Evolutionary conservation across 2,113 vertebrate genomes (phyloP).

Genomic region (Callaeas wilsoni): DNA sequence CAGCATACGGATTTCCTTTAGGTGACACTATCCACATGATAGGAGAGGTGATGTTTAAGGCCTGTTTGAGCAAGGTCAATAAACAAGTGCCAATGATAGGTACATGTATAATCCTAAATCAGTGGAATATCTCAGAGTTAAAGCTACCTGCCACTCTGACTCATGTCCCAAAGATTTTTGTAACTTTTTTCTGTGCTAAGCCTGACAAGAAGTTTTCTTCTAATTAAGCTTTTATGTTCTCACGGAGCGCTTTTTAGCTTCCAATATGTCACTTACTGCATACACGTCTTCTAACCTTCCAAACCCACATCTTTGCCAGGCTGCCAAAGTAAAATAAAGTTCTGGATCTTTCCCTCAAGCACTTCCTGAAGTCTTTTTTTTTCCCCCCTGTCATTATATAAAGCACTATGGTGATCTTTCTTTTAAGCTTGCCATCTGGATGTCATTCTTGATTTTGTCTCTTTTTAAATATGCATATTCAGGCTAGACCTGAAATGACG

Average conservation of each 20-base stretch:
- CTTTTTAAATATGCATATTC: slow-evolving; percentile 21
- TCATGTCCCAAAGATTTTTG: neutral
- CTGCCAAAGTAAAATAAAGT: slow-evolving; percentile 26
- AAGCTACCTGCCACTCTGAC: neutral
- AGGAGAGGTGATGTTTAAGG: neutral
- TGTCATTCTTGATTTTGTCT: slow-evolving; percentile 43
- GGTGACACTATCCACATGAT: accelerated
- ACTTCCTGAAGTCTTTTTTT: slow-evolving; percentile 27
- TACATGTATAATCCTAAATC: neutral
- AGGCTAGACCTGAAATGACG: slow-evolving; percentile 39
- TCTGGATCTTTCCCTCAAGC: slow-evolving; percentile 30
- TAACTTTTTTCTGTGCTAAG: neutral
- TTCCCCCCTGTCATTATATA: neutral
- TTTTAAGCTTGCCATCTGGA: slow-evolving; percentile 54
- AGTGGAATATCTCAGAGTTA: neutral
- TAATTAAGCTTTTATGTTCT: neutral
- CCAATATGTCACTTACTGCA: slow-evolving; percentile 24
- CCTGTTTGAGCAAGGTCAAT: neutral
- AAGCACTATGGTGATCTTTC: slow-evolving; percentile 2
- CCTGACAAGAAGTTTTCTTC: neutral
- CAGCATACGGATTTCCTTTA: neutral
- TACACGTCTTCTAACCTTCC: neutral
- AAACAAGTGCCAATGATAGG: neutral
- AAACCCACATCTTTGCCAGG: slow-evolving; percentile 30
- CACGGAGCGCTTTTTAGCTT: neutral